Base-by-base conservation (phyloP, 2,797 vertebrate genomes). In the Alcedo atthis region DNA sequence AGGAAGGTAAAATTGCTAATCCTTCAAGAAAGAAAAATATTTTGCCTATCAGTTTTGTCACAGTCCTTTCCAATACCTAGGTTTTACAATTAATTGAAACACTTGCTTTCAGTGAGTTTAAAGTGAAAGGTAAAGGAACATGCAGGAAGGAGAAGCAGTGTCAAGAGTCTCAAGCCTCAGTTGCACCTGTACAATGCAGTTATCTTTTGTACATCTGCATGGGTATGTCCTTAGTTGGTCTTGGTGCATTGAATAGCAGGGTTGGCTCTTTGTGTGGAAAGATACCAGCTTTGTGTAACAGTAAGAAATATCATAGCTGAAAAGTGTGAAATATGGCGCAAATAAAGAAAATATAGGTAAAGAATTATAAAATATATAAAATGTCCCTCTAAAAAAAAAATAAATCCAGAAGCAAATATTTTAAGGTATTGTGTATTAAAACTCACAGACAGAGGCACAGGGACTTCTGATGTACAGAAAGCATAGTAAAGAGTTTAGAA, bases 61-160 rank as follows among this genome's bases (percentile, higher is more conserved):
- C 13, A 64, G 40, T 83, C 15, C 16, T 85, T 71, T 85, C 26
- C 32, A 62, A 53, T 67, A 58, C 9, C 61, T 62, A 46, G 5
- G 43, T 40, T 51, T 82, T 62, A 79, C 2, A 3, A 49, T 43
- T 70, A 87, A 77, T 40, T 35, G 24, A 62, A 80, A 32, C 24
- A 57, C 18, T 53, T 53, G 49, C 22, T 55, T 46, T 75, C 18
- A 78, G 75, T 2, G 7, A 59, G 6, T 70, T 88, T 57, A 61
- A 82, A 80, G 77, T 43, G 5, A 73, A 78, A 61, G 82, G 32
- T 51, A 69, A 91, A 62, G 16, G 15, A 64, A 54, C 9, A 40
- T 0, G 2, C 8, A 1, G 8, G 2, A 63, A 78, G 10, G 7
- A 76, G 58, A 48, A 59, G 5, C 8, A 37, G 17, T 0, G 0